Conservation (phyloP, 2,888 invertebrate species). For the Drosophila nigricruria region DNA sequence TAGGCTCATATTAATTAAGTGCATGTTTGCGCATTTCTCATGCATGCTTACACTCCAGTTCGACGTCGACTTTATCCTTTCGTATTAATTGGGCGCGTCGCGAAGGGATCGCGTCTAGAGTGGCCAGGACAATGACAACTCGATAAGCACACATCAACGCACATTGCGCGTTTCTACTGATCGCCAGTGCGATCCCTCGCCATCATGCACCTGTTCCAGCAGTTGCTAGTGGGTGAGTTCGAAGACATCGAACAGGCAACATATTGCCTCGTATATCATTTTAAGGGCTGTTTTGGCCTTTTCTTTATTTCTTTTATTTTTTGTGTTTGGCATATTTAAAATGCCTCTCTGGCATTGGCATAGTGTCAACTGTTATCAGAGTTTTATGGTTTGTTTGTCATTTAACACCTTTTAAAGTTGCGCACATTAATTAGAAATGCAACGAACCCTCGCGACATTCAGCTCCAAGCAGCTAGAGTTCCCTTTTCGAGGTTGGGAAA, state of each 20-base stretch:
- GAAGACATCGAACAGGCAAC: constrained; percentile 20
- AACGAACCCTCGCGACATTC: constrained; percentile 66
- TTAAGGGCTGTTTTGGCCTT: constrained; percentile 57
- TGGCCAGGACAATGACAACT: constrained; percentile 79
- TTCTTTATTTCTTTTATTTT: not conserved
- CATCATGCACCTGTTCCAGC: constrained; percentile 71
- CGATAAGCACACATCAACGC: constrained; percentile 81
- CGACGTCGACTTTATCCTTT: constrained; percentile 46
- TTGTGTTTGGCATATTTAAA: constrained; percentile 34
- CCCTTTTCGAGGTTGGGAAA: not conserved
- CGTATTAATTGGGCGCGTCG: constrained; percentile 66
- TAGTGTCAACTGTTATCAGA: constrained; percentile 69
- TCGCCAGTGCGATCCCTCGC: constrained; percentile 35
- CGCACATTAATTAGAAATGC: constrained; percentile 77
- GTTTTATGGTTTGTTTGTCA: constrained; percentile 83
- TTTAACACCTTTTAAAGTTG: constrained; percentile 79
- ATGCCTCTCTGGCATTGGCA: constrained; percentile 38
- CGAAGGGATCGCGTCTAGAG: constrained; percentile 32
- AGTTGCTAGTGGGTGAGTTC: constrained; percentile 68
- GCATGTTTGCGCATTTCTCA: constrained; percentile 69
- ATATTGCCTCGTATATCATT: constrained; percentile 64
- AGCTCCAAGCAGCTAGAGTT: not conserved
- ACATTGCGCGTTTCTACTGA: constrained; percentile 65
- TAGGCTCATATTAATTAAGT: constrained; percentile 75
- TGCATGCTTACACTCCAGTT: constrained; percentile 16